These are phyloP conservation scores for Galbula dea DNA, from an alignment of 2,113 vertebrate species.

Conservation along the genomic window DNA sequence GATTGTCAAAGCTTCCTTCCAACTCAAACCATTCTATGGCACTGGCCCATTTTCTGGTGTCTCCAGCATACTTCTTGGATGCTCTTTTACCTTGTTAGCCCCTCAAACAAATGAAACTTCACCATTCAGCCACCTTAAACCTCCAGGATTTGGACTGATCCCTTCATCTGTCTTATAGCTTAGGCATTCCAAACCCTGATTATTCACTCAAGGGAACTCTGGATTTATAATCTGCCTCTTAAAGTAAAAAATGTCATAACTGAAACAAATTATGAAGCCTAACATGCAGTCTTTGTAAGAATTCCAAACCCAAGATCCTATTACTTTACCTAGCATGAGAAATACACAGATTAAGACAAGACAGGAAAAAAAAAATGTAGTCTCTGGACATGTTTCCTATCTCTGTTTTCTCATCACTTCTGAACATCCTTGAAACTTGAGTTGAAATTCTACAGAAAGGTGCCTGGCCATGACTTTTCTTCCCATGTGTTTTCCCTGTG, in stretches of 20 bases:
- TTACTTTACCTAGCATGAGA: background rate
- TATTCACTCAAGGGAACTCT: background rate
- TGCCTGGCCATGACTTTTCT: background rate
- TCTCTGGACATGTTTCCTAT: background rate
- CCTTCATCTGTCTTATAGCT: background rate
- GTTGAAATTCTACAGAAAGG: background rate
- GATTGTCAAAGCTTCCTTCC: too few relatives aligned
- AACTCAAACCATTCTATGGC: background rate
- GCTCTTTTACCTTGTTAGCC: background rate
- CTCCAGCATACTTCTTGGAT: background rate
- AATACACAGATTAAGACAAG: background rate
- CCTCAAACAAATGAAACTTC: background rate
- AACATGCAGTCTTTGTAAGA: background rate
- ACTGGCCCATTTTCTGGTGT: background rate
- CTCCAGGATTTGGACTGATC: background rate
- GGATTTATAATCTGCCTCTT: background rate
- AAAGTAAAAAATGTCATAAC: background rate
- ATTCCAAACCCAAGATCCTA: background rate
- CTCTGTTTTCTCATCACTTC: background rate
- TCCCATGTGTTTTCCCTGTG: background rate
- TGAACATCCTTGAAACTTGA: background rate
- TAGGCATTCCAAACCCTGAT: background rate
- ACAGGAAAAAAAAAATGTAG: background rate
- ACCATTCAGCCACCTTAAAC: background rate
- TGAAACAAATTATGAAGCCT: background rate